Conservation (phyloP, 2,113 vertebrate genomes). For the Trochalopteron elliotii region DNA sequence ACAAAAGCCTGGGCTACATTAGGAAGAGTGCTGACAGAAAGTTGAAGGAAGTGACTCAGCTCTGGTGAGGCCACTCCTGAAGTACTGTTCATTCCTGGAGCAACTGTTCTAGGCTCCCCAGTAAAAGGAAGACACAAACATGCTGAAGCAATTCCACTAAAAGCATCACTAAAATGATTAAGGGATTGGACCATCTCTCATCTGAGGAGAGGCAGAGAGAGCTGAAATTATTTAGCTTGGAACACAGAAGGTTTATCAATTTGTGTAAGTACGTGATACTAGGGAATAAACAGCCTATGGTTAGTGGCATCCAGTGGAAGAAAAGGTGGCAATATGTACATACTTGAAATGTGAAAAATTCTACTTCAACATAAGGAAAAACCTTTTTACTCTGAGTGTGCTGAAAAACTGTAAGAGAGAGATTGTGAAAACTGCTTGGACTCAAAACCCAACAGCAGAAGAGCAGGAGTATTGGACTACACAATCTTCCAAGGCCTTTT, state of each 20-base stretch:
- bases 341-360: neutral
- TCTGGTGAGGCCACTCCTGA: neutral
- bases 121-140: neutral
- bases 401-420: neutral
- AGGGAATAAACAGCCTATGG: neutral
- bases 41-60: neutral
- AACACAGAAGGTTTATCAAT: neutral
- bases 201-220: neutral
- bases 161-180: neutral
- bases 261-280: neutral
- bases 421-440: neutral
- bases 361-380: neutral
- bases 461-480: neutral
- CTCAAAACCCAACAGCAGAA: neutral
- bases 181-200: neutral
- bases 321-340: neutral
- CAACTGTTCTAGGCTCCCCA: neutral
- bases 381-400: neutral
- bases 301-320: neutral
- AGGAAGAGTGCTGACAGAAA: neutral
- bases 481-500: neutral
- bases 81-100: neutral
- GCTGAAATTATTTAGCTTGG: neutral
- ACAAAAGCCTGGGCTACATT: neutral
- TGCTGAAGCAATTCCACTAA: neutral